Base-by-base conservation (phyloP, 2,797 vertebrate species). In the Lepilemur ruficaudatus region DNA sequence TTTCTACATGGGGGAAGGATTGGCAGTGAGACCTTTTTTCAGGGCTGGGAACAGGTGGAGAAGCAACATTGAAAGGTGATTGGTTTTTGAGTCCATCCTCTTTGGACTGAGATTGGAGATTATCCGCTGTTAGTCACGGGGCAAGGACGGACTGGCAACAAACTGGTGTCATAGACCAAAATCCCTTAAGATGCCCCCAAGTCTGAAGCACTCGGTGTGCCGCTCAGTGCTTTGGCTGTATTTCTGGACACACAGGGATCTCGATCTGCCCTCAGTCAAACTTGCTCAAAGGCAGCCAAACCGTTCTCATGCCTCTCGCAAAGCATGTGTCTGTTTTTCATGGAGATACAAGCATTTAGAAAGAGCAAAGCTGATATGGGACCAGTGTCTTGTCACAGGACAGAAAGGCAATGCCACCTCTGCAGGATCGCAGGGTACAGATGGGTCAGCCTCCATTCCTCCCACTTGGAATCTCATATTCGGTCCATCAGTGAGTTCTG, bases 271-370 rank as follows among this genome's bases (percentile, higher is more conserved):
- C 41, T 5, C 17, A 17, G 0, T 18, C 75, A 57, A 14, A 22
- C 59, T 78, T 23, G 2, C 43, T 63, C 17, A 55, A 3, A 6
- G 32, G 43, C 4, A 4, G n/a, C 9, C 10, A 38, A 14, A 25
- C 13, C 3, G 0, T 41, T 55, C 35, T 35, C 1, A 0, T 0
- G 14, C 2, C n/a, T 30, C 65, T 80, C 25, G 38, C 15, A 11
- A 55, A 25, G 25, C 4, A 48, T 9, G 0, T 2, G 12, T 35
- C 48, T 28, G 5, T 22, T 13, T 3, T 84, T 14, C 6, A 25
- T 32, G 2, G 50, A 41, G 8, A 70, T 0, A 30, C 2, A 8
- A 46, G 7, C 0, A 12, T n/a, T 50, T 25, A 0, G 5, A 80
- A 86, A 7, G 18, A 91, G 17, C 20, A 79, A 59, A 70, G 22